These are phyloP conservation scores for Zhuqinia jingwanae DNA, from an alignment of 2,888 invertebrate genomes.

Conservation along the genomic window DNA sequence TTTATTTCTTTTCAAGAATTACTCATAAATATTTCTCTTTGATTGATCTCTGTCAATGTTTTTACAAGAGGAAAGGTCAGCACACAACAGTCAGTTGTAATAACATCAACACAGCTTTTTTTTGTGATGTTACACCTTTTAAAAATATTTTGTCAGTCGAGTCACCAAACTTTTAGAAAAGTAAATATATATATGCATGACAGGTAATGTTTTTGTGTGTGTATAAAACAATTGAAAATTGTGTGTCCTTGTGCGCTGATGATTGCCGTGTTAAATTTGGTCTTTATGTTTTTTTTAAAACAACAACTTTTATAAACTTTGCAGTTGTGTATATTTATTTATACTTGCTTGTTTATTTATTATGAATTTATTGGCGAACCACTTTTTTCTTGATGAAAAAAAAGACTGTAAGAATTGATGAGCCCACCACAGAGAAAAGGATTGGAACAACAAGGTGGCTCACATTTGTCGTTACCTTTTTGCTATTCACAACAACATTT, in stretches of 20 bases:
- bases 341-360: constrained; percentile 35
- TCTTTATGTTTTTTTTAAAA: background rate
- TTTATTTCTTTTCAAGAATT: constrained; percentile 53
- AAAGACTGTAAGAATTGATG: constrained; percentile 10
- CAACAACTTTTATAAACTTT: constrained; percentile 9
- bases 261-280: background rate
- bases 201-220: background rate
- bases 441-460: constrained; percentile 47
- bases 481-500: constrained; percentile 49
- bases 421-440: constrained; percentile 26
- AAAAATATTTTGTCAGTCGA: too few relatives aligned
- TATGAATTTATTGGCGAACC: constrained; percentile 57
- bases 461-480: constrained; percentile 63
- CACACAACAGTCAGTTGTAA: constrained; percentile 45
- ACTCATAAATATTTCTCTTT: constrained; percentile 69
- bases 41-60: constrained; percentile 72
- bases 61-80: constrained; percentile 70
- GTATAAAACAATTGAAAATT: too few relatives aligned
- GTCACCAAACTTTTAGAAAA: too few relatives aligned
- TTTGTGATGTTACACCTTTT: background rate
- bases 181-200: too few relatives aligned
- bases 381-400: constrained; percentile 42
- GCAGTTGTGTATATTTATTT: constrained; percentile 47
- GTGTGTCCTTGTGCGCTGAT: too few relatives aligned
- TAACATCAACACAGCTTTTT: background rate